Percentiles rank a stretch among this genome's conserved stretches.
phyloP scores from a whole-genome alignment of 2,888 invertebrate species.

The Thecocarcelia acutangulata region DNA sequence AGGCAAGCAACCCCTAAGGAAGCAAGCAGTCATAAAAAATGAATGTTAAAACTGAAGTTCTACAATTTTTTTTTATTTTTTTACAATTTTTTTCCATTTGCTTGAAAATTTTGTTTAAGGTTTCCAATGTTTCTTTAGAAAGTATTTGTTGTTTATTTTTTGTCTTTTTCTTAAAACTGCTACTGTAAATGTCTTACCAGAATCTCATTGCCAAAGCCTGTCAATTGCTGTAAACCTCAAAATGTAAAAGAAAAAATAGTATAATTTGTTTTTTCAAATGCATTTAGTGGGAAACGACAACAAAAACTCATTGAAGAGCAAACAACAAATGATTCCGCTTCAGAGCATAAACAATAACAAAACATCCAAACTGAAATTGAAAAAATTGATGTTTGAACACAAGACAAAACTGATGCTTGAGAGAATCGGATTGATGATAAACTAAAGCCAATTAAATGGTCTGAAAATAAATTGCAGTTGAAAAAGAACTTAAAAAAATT shows the following conservation, averaged over 20 bases:
- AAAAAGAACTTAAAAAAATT: slow-evolving; percentile 23
- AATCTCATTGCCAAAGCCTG: slow-evolving; percentile 50
- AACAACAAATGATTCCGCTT: slow-evolving; percentile 46
- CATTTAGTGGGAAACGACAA: slow-evolving; percentile 48
- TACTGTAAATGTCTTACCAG: slow-evolving; percentile 43
- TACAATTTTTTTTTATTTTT: slow-evolving; percentile 9
- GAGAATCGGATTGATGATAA: slow-evolving; percentile 29
- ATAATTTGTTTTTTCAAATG: slow-evolving; percentile 37
- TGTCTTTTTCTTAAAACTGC: slow-evolving; percentile 19
- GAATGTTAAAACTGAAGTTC: slow-evolving; percentile 52
- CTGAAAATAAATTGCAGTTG: slow-evolving; percentile 62
- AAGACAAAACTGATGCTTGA: background rate
- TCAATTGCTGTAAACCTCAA: slow-evolving; percentile 62
- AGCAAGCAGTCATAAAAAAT: slow-evolving; percentile 61
- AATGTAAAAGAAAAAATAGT: background rate
- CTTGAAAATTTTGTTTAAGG: background rate
- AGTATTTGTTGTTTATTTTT: background rate
- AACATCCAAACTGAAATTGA: slow-evolving; percentile 13
- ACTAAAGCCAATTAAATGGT: slow-evolving; percentile 66
- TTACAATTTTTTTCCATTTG: background rate
- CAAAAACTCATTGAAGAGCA: slow-evolving; percentile 31
- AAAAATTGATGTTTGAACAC: background rate
- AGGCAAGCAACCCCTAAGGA: slow-evolving; percentile 49
- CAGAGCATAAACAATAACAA: slow-evolving; percentile 38
- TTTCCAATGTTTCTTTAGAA: background rate